phyloP scores from a whole-genome alignment of 2,113 vertebrate species.

The Colistium nudipinnis region DNA sequence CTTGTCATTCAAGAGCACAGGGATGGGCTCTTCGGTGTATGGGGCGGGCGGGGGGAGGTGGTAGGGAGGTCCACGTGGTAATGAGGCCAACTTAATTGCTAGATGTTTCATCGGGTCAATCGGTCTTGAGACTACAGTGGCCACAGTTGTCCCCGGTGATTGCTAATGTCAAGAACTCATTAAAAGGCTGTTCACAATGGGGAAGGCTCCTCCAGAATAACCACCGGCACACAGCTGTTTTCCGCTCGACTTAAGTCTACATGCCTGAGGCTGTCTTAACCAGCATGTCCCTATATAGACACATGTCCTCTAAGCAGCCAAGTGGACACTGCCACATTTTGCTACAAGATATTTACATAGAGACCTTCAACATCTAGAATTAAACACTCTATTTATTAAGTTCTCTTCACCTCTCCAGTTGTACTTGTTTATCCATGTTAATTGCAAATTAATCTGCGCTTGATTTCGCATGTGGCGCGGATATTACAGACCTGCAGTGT shows the following conservation, averaged over 20 bases:
- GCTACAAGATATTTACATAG: background rate
- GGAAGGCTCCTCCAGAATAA: constrained; percentile 29
- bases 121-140: constrained; percentile 39
- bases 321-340: background rate
- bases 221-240: constrained; percentile 25
- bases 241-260: constrained; percentile 30
- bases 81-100: constrained; percentile 31
- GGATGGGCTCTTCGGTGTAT: background rate
- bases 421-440: constrained; percentile 35
- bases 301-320: constrained; percentile 1
- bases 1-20: constrained; percentile 11
- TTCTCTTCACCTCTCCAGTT: constrained; percentile 16
- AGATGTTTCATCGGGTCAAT: constrained; percentile 53
- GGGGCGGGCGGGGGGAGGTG: background rate
- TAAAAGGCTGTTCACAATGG: constrained; percentile 42
- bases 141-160: constrained; percentile 41
- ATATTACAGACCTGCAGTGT: constrained; percentile 19
- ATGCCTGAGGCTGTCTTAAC: constrained; percentile 26
- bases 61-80: constrained; percentile 1
- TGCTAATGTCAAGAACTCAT: constrained; percentile 68
- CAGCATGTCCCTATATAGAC: constrained; percentile 21
- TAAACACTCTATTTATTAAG: constrained; percentile 4
- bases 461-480: constrained; percentile 19
- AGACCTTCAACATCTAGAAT: background rate
- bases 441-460: constrained; percentile 43